These are phyloP conservation scores for Aphelenchoides avenae DNA, from an alignment of 1,140 invertebrate genomes.

Conservation along the genomic window DNA sequence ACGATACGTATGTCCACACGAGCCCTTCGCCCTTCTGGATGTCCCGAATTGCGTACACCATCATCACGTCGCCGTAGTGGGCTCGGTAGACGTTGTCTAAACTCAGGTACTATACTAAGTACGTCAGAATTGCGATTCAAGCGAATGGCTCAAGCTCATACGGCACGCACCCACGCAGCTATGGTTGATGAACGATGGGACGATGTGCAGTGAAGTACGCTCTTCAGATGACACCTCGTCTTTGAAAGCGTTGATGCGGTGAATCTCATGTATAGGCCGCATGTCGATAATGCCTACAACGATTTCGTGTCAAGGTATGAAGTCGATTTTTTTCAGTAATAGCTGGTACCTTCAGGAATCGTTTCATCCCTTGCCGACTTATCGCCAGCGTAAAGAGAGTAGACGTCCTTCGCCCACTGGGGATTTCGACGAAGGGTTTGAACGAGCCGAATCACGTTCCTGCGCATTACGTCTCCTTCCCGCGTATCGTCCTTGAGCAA, in stretches of 20 bases:
- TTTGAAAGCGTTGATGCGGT: not conserved
- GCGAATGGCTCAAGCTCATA: not conserved
- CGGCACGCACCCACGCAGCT: not conserved
- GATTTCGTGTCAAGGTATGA: not conserved
- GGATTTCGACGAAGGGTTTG: constrained; percentile 6
- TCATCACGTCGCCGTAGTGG: constrained; percentile 5
- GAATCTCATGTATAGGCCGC: not conserved
- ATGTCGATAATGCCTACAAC: not conserved
- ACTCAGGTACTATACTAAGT: not conserved
- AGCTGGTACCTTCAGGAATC: not conserved
- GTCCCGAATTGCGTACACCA: not conserved
- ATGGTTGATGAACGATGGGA: constrained; percentile 6
- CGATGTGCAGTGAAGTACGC: not conserved
- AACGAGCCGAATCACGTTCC: not conserved
- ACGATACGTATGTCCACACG: not conserved
- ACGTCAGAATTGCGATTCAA: not conserved
- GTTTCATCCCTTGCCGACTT: not conserved
- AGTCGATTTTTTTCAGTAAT: not conserved
- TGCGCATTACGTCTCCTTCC: not conserved
- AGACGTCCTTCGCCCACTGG: not conserved
- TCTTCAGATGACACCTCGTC: not conserved
- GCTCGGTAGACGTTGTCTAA: constrained; percentile 1
- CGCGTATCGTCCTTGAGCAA: not conserved
- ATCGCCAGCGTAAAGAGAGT: constrained; percentile 2
- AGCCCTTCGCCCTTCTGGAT: constrained; percentile 4